Percentiles rank a stretch among this genome's conserved stretches.
These are phyloP conservation scores for Cyclophora albipunctata DNA, from an alignment of 2,888 invertebrate species.

Conservation along the genomic window DNA sequence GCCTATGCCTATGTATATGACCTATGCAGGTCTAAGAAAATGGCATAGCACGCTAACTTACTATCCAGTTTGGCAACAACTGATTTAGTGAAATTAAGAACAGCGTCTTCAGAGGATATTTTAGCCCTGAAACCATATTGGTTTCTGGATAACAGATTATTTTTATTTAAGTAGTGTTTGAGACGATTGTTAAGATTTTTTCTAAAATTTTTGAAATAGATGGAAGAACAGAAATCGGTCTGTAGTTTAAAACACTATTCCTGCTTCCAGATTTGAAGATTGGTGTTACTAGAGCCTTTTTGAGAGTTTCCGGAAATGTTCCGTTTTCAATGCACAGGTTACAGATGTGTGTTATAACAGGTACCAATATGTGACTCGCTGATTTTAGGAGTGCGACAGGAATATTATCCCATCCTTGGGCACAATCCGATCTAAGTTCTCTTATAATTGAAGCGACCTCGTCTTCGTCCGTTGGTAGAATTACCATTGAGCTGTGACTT, in stretches of 20 bases:
- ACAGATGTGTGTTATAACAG: conserved; percentile 2
- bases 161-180: conserved; percentile 1
- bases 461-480: conserved; percentile 1
- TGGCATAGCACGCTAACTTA: not conserved
- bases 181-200: conserved; percentile 4
- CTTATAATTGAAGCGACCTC: conserved; percentile 7
- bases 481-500: not conserved
- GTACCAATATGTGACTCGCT: not conserved
- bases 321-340: conserved; percentile 3
- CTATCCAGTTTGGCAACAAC: not conserved
- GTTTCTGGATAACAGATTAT: conserved; percentile 4
- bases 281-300: conserved; percentile 5
- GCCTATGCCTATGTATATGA: too few species aligned
- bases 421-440: conserved; percentile 2
- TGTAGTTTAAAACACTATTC: conserved; percentile 7
- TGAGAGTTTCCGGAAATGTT: conserved; percentile 4
- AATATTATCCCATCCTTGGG: conserved; percentile 6
- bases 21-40: not conserved
- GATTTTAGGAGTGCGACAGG: conserved; percentile 3
- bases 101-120: not conserved
- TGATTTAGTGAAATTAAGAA: not conserved
- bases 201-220: conserved; percentile 9
- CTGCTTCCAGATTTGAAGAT: conserved; percentile 7
- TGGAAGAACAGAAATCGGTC: conserved; percentile 10
- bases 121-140: conserved; percentile 10